Conservation (phyloP, 2,797 vertebrate species). For the Brachyalestes nurse region DNA sequence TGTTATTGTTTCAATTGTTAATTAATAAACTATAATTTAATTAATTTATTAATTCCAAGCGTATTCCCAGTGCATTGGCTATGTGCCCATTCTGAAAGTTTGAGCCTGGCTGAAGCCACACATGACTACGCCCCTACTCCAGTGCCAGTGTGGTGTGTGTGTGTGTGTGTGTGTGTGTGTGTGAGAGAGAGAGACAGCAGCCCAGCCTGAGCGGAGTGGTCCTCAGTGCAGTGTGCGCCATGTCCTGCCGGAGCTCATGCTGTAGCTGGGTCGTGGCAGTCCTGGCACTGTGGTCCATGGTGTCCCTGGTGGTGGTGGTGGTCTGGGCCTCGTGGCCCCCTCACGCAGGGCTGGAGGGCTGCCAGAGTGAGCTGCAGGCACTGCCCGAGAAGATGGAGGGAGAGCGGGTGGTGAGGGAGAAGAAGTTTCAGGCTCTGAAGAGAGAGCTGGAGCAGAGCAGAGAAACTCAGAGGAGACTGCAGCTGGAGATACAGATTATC, state of each 20-base stretch:
- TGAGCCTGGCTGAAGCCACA: not conserved
- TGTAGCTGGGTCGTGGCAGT: constrained; percentile 49
- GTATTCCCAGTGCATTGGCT: not conserved
- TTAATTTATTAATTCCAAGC: no score
- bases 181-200: not conserved
- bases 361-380: constrained; percentile 22
- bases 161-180: not conserved
- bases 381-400: constrained; percentile 49
- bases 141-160: not conserved
- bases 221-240: not conserved
- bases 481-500: constrained; percentile 31
- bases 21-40: no score
- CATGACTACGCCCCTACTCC: not conserved
- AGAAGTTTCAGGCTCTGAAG: constrained; percentile 29
- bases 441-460: constrained; percentile 21
- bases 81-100: not conserved
- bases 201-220: no score
- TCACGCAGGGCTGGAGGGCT: constrained; percentile 33
- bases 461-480: constrained; percentile 40
- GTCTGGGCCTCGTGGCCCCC: constrained; percentile 59
- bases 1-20: no score
- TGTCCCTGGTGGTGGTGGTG: constrained; percentile 59
- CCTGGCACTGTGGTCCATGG: constrained; percentile 59
- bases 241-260: not conserved
- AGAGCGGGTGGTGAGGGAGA: constrained; percentile 36